Conservation (phyloP, 2,888 invertebrate genomes). For the Nezara viridula region DNA sequence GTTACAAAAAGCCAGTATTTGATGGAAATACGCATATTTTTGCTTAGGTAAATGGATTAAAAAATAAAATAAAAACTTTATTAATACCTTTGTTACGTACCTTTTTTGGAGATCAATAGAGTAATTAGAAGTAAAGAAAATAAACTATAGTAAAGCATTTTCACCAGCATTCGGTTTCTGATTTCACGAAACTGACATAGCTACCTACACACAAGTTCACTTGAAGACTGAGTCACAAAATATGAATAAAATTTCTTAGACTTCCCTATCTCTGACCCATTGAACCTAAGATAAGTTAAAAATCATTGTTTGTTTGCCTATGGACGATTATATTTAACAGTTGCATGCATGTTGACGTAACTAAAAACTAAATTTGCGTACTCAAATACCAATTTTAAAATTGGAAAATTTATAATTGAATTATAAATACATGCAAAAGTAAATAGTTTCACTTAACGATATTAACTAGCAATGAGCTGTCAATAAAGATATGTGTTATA, state of each 20-base stretch:
- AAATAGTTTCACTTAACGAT: too few relatives aligned
- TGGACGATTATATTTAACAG: not conserved
- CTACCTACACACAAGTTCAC: not conserved
- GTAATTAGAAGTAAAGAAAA: not conserved
- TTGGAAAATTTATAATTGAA: not conserved
- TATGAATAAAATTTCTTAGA: not conserved
- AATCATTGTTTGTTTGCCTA: not conserved
- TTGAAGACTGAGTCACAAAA: not conserved
- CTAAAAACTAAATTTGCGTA: not conserved
- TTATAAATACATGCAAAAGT: not conserved
- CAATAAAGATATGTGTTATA: too few relatives aligned
- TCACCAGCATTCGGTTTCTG: too few relatives aligned
- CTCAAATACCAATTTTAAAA: not conserved
- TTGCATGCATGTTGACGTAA: slow-evolving; percentile 7
- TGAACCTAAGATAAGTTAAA: not conserved
- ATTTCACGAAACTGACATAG: not conserved
- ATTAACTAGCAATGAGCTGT: too few relatives aligned
- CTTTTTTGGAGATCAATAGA: not conserved
- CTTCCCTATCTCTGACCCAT: not conserved
- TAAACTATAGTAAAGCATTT: not conserved
- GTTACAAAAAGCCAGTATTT: too few relatives aligned
- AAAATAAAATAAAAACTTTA: not conserved
- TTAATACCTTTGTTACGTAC: not conserved
- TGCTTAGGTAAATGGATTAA: too few relatives aligned
- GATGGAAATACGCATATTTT: too few relatives aligned